These are phyloP conservation scores for Esox niger DNA, from an alignment of 2,113 vertebrate genomes.

Conservation along the genomic window DNA sequence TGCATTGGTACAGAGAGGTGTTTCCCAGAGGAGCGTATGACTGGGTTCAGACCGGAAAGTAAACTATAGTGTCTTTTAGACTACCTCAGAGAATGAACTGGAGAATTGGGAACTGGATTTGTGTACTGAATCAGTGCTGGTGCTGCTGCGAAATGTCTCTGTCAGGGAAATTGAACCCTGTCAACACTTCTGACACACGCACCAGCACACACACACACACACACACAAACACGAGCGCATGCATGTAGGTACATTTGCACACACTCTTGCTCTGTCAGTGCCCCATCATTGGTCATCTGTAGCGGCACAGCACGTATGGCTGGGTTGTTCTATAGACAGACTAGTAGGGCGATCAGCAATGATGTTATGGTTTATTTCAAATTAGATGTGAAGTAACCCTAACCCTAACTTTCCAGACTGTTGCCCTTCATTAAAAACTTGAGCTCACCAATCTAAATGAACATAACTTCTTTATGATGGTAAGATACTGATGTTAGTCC, in stretches of 20 bases:
- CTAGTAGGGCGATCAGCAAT: slow-evolving; percentile 69
- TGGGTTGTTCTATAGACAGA: slow-evolving; percentile 71
- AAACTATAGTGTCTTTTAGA: slow-evolving; percentile 41
- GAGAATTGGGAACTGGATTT: too few species aligned
- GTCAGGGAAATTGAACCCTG: slow-evolving; percentile 61
- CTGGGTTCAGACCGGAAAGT: slow-evolving; percentile 61
- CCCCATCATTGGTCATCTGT: slow-evolving; percentile 68
- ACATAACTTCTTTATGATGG: too few species aligned
- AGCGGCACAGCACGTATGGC: slow-evolving; percentile 70
- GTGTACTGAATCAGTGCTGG: slow-evolving; percentile 45
- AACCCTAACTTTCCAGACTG: too few species aligned
- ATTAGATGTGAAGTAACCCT: too few species aligned
- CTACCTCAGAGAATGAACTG: slow-evolving; percentile 56
- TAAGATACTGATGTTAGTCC: too few species aligned
- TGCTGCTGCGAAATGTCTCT: slow-evolving; percentile 67
- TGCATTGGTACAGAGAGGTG: slow-evolving; percentile 16
- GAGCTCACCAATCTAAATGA: too few species aligned
- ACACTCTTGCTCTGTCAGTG: slow-evolving; percentile 61
- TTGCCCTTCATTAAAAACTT: too few species aligned
- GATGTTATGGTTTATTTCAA: too few species aligned
- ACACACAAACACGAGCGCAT: slow-evolving; percentile 25
- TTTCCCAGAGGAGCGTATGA: slow-evolving; percentile 48
- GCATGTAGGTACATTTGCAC: slow-evolving; percentile 24
- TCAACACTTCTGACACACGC: slow-evolving; percentile 52
- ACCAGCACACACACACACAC: slow-evolving; percentile 23